Evolutionary conservation across 2,113 vertebrate species (phyloP).

Genomic region (Guaruba guarouba): DNA sequence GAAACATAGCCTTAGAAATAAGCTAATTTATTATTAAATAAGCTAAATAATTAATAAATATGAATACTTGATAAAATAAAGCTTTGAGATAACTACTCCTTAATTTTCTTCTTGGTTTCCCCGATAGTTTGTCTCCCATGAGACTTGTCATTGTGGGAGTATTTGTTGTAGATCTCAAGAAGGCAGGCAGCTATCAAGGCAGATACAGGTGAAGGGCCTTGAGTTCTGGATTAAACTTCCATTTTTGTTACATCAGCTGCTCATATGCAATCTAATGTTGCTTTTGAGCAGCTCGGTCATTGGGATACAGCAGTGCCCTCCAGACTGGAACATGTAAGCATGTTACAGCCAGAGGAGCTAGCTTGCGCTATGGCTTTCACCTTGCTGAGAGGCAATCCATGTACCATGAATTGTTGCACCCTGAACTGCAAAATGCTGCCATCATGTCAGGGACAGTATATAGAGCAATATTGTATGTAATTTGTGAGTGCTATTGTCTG

Average conservation of each 20-base stretch:
- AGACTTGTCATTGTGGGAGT: not conserved
- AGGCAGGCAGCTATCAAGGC: not conserved
- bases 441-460: not conserved
- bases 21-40: not conserved
- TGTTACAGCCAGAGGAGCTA: not conserved
- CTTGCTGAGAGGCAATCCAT: not conserved
- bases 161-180: not conserved
- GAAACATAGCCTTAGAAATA: not conserved
- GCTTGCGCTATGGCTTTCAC: not conserved
- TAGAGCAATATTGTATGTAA: not conserved
- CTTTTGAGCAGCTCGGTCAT: accelerated
- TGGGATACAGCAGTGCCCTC: too few species aligned
- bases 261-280: accelerated
- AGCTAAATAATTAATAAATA: not conserved
- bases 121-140: not conserved
- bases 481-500: not conserved
- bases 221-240: not conserved
- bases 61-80: not conserved
- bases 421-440: not conserved
- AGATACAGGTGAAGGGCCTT: not conserved
- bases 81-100: not conserved
- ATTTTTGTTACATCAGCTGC: not conserved
- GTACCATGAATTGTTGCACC: not conserved
- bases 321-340: too few species aligned
- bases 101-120: not conserved